phyloP scores from a whole-genome alignment of 2,113 vertebrate genomes.

The Cyprinodon brontotheroides region DNA sequence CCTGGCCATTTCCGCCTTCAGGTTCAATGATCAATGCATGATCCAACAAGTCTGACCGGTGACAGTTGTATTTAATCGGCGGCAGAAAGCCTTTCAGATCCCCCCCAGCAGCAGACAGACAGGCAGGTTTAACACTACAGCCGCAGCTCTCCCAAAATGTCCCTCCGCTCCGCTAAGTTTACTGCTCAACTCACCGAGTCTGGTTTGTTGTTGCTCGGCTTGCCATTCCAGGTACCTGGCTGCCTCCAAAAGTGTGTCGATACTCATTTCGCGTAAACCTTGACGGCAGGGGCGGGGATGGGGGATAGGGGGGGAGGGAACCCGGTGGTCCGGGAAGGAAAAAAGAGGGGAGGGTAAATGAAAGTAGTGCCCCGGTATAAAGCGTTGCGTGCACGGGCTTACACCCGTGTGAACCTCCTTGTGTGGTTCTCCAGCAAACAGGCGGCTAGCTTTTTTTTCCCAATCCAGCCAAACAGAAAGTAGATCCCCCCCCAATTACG shows the following conservation, averaged over 20 bases:
- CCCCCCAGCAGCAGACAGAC: constrained; percentile 24
- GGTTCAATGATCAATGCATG: background rate
- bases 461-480: constrained; percentile 58
- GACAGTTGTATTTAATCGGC: background rate
- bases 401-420: constrained; percentile 38
- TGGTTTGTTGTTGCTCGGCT: constrained; percentile 92
- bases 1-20: constrained; percentile 56
- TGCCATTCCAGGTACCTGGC: constrained; percentile 97
- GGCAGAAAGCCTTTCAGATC: constrained; percentile 3
- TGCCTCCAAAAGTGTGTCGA: constrained; percentile 94
- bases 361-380: constrained; percentile 43
- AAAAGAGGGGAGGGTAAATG: constrained; percentile 25
- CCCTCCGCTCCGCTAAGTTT: background rate
- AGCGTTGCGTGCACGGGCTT: constrained; percentile 46
- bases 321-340: constrained; percentile 72
- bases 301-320: constrained; percentile 33
- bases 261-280: constrained; percentile 87
- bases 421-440: constrained; percentile 26
- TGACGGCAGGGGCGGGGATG: constrained; percentile 54
- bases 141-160: background rate
- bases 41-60: background rate
- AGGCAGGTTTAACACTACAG: constrained; percentile 44
- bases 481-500: constrained; percentile 80
- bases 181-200: constrained; percentile 86
- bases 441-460: constrained; percentile 10